Evolutionary conservation across 2,888 invertebrate species (phyloP).

Genomic region (Caenorhabditis virilis): DNA sequence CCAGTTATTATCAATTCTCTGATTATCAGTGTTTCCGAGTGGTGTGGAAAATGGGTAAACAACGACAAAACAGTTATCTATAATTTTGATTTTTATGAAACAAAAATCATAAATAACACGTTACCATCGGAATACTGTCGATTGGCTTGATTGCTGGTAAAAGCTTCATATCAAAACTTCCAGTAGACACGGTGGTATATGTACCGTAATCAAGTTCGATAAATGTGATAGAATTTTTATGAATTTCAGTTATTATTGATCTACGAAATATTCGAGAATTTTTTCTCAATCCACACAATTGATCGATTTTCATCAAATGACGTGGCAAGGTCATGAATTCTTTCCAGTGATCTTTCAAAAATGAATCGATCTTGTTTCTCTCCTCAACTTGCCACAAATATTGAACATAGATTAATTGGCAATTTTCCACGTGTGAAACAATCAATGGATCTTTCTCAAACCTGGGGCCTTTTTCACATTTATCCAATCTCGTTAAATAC

Average conservation of each 20-base stretch:
- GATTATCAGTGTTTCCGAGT: constrained; percentile 27
- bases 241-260: background rate
- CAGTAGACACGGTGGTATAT: background rate
- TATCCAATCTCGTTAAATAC: background rate
- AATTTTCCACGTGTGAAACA: constrained; percentile 25
- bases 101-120: background rate
- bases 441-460: constrained; percentile 20
- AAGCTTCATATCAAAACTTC: too few relatives aligned
- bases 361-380: background rate
- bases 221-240: background rate
- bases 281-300: background rate
- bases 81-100: too few relatives aligned
- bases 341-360: background rate
- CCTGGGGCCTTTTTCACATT: constrained; percentile 19
- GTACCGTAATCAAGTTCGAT: constrained; percentile 2
- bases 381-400: constrained; percentile 18
- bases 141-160: background rate
- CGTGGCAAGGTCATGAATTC: background rate
- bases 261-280: too few relatives aligned
- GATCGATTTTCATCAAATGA: constrained; percentile 3
- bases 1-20: constrained; percentile 10
- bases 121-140: constrained; percentile 1
- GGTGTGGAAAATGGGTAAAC: constrained; percentile 20
- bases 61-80: background rate
- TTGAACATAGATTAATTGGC: constrained; percentile 27